phyloP scores from a whole-genome alignment of 2,888 invertebrate genomes.

The Autographa gamma region DNA sequence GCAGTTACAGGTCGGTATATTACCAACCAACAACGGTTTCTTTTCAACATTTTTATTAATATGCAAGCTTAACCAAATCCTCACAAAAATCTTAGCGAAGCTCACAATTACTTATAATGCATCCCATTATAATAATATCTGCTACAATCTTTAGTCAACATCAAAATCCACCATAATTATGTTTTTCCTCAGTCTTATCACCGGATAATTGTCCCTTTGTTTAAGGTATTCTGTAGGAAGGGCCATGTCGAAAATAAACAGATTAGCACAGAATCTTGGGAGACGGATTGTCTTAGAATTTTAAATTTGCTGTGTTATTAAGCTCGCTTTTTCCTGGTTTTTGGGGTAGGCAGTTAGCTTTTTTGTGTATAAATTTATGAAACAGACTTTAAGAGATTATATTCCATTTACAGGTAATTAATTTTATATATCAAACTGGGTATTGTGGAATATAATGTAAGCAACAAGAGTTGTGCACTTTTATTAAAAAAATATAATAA shows the following conservation, averaged over 20 bases:
- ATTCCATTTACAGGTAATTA: too few relatives aligned
- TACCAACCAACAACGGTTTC: too few relatives aligned
- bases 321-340: neutral
- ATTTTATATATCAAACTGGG: too few relatives aligned
- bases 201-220: slow-evolving; percentile 4
- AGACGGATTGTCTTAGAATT: slow-evolving; percentile 2
- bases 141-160: neutral
- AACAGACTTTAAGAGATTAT: too few relatives aligned
- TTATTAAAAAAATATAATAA: too few relatives aligned
- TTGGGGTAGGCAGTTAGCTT: neutral
- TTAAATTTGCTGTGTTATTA: neutral
- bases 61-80: too few relatives aligned
- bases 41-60: too few relatives aligned
- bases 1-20: too few relatives aligned
- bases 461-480: too few relatives aligned
- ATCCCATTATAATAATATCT: neutral
- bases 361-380: neutral
- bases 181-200: slow-evolving; percentile 1
- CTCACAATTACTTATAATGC: neutral
- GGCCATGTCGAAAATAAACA: slow-evolving; percentile 5
- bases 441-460: too few relatives aligned
- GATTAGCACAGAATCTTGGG: neutral
- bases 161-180: neutral
- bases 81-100: too few relatives aligned
- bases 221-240: neutral